A percentile compares a stretch with the other conserved stretches of the same genome.
phyloP scores from a whole-genome alignment of 2,888 invertebrate genomes.

The Oscheius sp. region DNA sequence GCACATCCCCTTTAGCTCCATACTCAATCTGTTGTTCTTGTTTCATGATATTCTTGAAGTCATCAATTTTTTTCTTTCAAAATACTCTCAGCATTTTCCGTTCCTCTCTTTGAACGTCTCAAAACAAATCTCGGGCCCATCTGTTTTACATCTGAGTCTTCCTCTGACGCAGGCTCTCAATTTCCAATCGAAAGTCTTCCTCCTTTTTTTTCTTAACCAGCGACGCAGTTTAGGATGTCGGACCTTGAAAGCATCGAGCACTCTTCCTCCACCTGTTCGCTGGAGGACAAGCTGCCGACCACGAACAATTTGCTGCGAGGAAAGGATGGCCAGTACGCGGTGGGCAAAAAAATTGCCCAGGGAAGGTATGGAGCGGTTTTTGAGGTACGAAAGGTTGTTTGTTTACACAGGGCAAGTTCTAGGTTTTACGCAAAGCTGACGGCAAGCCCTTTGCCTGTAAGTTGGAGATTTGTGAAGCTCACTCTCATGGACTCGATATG shows the following conservation, averaged over 20 bases:
- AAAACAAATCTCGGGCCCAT: constrained; percentile 5
- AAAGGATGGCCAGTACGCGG: constrained; percentile 65
- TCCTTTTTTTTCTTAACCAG: constrained; percentile 2
- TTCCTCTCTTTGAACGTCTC: not conserved
- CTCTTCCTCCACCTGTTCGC: constrained; percentile 52
- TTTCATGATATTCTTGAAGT: not conserved
- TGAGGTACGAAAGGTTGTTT: constrained; percentile 50
- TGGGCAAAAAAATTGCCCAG: constrained; percentile 67
- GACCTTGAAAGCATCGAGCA: constrained; percentile 55
- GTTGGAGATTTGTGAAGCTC: constrained; percentile 65
- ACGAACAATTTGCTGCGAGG: constrained; percentile 66
- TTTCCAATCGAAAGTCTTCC: not conserved
- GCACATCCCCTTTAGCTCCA: constrained; percentile 1
- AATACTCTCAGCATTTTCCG: too few species aligned
- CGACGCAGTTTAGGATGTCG: constrained; percentile 42
- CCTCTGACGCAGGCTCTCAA: constrained; percentile 14
- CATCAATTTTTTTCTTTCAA: not conserved
- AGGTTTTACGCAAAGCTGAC: constrained; percentile 54
- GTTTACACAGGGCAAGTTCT: not conserved
- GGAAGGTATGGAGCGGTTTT: constrained; percentile 71
- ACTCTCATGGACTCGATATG: constrained; percentile 68
- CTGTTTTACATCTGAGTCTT: constrained; percentile 14
- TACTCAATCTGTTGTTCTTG: constrained; percentile 13
- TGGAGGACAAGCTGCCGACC: constrained; percentile 57
- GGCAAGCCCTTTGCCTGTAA: constrained; percentile 67